These are phyloP conservation scores for Oxyruncus cristatus DNA, from an alignment of 2,113 vertebrate genomes.

Conservation along the genomic window DNA sequence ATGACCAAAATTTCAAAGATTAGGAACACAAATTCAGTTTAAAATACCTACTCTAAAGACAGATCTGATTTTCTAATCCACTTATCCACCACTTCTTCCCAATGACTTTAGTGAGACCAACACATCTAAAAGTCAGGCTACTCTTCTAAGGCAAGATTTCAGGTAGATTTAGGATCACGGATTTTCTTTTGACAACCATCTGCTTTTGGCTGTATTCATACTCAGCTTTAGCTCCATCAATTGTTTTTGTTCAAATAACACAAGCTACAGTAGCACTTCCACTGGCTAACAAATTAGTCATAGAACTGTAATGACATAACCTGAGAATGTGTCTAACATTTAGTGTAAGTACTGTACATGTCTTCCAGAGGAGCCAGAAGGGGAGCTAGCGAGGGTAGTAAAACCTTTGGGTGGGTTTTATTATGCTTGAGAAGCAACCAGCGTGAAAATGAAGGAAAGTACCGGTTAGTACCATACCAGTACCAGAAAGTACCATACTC, in stretches of 20 bases:
- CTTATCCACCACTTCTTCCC: background rate
- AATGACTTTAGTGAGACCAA: background rate
- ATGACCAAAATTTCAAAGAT: background rate
- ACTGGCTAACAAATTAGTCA: background rate
- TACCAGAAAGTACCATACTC: no score
- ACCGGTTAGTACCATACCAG: no score
- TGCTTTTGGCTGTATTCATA: background rate
- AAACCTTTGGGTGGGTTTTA: background rate
- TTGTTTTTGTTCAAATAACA: background rate
- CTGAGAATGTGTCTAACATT: background rate
- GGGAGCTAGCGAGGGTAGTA: background rate
- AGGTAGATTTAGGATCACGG: background rate
- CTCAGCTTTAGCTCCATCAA: background rate
- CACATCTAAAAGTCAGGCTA: background rate
- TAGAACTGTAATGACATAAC: rapidly evolving
- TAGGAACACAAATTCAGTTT: background rate
- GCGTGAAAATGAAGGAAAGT: background rate
- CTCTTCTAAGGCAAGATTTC: background rate
- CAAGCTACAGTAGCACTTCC: background rate
- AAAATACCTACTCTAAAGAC: background rate
- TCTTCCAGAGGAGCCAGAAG: background rate
- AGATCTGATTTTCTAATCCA: background rate
- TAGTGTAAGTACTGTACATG: background rate
- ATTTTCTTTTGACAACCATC: background rate
- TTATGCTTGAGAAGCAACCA: background rate